Percentiles rank a stretch among this genome's conserved stretches.
Evolutionary conservation across 1,140 invertebrate species (phyloP).

Genomic region (Oreohelix idahoensis): DNA sequence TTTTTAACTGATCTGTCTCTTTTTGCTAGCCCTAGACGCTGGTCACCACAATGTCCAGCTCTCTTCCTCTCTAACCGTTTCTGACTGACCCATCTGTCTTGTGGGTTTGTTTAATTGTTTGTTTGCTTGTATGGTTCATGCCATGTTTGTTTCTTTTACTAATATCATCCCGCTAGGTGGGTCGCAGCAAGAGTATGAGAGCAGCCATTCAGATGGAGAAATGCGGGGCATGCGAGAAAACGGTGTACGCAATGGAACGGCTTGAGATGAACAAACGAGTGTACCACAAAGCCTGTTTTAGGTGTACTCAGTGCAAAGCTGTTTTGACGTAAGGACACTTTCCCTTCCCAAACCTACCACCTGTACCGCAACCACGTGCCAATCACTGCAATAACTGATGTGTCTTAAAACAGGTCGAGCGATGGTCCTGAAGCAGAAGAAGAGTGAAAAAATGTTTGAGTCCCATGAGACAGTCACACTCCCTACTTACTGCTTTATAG

Average conservation of each 20-base stretch:
- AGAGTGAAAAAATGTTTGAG: too few species aligned
- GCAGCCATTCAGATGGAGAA: slow-evolving; percentile 77
- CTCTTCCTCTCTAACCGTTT: neutral
- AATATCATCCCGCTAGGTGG: slow-evolving; percentile 42
- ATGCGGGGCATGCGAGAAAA: slow-evolving; percentile 82
- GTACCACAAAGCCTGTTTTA: slow-evolving; percentile 86
- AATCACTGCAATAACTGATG: neutral
- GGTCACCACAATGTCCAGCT: neutral
- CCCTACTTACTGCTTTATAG: too few species aligned
- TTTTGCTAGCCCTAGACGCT: neutral
- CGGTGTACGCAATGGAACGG: slow-evolving; percentile 86
- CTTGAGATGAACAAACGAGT: slow-evolving; percentile 83
- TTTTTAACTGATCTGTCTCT: neutral
- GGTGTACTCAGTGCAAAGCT: slow-evolving; percentile 84
- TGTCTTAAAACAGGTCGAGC: neutral
- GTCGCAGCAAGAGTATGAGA: slow-evolving; percentile 54
- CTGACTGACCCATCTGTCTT: neutral
- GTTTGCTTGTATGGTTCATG: slow-evolving; percentile 9
- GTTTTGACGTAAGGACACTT: slow-evolving; percentile 79
- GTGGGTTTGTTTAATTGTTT: slow-evolving; percentile 7
- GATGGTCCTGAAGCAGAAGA: too few species aligned
- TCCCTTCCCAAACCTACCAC: neutral
- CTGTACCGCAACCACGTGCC: too few species aligned
- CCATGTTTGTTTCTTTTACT: slow-evolving; percentile 37
- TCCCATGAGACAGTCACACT: too few species aligned